Conservation (phyloP, 92 coral and sea anemone species). For the Umimayanthus kanabou region DNA sequence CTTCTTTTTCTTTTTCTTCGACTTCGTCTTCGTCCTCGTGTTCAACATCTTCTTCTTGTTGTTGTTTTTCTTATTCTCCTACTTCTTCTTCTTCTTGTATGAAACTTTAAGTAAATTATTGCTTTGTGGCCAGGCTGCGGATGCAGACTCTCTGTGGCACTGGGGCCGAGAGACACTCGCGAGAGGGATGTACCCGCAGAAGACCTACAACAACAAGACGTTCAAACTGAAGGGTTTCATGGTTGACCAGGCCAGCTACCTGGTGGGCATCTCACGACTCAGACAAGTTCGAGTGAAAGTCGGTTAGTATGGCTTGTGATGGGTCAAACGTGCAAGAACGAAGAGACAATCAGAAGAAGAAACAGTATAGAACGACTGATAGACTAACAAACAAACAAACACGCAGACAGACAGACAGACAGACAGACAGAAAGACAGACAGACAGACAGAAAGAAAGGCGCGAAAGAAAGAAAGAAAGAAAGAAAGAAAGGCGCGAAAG, state of each 20-base stretch:
- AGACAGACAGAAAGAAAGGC: neutral
- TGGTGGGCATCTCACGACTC: slow-evolving; percentile 88
- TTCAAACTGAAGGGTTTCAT: slow-evolving; percentile 72
- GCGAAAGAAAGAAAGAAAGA: too few species aligned
- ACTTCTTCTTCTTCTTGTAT: too few species aligned
- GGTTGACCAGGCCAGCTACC: slow-evolving; percentile 70
- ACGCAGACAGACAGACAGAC: neutral
- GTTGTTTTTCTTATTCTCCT: too few species aligned
- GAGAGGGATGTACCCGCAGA: slow-evolving; percentile 70
- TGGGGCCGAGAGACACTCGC: slow-evolving; percentile 83
- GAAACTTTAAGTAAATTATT: neutral
- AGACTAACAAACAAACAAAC: neutral
- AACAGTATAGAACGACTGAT: neutral
- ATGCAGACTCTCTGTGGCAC: slow-evolving; percentile 78
- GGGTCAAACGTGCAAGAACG: neutral
- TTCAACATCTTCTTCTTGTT: too few species aligned
- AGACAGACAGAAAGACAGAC: neutral
- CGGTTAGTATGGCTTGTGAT: slow-evolving; percentile 41
- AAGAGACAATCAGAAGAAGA: neutral
- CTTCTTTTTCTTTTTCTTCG: too few species aligned
- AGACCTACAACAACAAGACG: slow-evolving; percentile 68
- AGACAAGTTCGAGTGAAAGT: slow-evolving; percentile 70
- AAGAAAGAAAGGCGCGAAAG: neutral
- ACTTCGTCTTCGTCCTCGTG: too few species aligned
- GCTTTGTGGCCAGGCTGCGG: slow-evolving; percentile 57